Percentiles rank a stretch among this genome's conserved stretches.
phyloP scores from a whole-genome alignment of 2,113 vertebrate species.

The Hippocampus abdominalis region DNA sequence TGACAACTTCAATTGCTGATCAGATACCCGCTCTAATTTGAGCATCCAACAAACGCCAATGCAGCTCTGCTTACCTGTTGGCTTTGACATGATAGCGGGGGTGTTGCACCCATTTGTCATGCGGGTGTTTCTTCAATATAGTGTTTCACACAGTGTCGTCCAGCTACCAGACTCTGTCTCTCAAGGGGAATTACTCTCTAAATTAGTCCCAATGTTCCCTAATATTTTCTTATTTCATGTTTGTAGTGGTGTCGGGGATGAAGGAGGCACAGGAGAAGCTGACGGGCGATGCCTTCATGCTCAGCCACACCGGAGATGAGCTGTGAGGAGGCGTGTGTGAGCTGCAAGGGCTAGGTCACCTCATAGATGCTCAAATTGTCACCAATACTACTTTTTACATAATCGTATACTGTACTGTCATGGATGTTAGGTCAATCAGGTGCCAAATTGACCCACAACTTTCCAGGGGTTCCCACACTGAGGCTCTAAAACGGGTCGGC shows the following conservation, averaged over 20 bases:
- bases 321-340: slow-evolving; percentile 72
- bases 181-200: too few species aligned
- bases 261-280: slow-evolving; percentile 93
- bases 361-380: neutral
- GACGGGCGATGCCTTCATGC: slow-evolving; percentile 86
- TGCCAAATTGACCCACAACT: neutral
- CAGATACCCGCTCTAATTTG: too few species aligned
- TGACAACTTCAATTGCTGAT: too few species aligned
- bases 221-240: neutral
- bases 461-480: neutral
- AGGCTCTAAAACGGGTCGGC: neutral
- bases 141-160: too few species aligned
- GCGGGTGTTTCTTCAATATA: too few species aligned
- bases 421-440: neutral
- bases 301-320: slow-evolving; percentile 81
- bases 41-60: too few species aligned
- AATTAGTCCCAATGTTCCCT: too few species aligned
- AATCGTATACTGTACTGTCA: neutral
- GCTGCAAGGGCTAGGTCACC: slow-evolving; percentile 57
- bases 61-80: too few species aligned
- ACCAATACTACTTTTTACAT: neutral
- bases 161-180: too few species aligned
- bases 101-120: too few species aligned
- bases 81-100: too few species aligned
- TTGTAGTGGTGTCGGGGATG: slow-evolving; percentile 86